Conservation (phyloP, 2,888 invertebrate species). For the Branchinecta sandiegonensis region DNA sequence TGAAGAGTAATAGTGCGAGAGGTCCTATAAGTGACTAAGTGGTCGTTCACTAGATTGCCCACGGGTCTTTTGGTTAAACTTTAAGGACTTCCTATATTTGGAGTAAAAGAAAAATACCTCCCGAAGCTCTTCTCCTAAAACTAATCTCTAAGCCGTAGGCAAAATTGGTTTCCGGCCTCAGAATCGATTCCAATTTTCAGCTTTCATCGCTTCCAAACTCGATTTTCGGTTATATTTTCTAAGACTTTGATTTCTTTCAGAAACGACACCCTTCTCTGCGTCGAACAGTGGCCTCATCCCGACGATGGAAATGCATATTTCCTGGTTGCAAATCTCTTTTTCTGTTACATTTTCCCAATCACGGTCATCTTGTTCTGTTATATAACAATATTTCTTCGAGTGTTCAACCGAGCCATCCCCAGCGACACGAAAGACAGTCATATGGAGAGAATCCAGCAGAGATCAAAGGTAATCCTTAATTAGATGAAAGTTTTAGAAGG, state of each 20-base stretch:
- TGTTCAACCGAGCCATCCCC: constrained; percentile 36
- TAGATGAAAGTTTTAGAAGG: too few relatives aligned
- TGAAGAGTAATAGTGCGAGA: too few relatives aligned
- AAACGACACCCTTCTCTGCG: constrained; percentile 30
- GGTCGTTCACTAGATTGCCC: too few relatives aligned
- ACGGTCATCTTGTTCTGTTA: constrained; percentile 41
- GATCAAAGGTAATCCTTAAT: constrained; percentile 54
- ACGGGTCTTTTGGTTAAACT: too few relatives aligned
- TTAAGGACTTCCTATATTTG: too few relatives aligned
- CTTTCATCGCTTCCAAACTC: too few relatives aligned
- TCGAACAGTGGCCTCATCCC: constrained; percentile 38
- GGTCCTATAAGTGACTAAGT: too few relatives aligned
- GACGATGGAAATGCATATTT: constrained; percentile 39
- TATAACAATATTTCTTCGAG: constrained; percentile 39
- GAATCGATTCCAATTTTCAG: too few relatives aligned
- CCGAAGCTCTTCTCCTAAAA: too few relatives aligned
- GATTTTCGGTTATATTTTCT: background rate
- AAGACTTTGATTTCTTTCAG: background rate
- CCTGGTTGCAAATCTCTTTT: constrained; percentile 39
- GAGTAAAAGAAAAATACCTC: too few relatives aligned
- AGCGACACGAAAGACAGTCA: constrained; percentile 43
- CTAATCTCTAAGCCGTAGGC: too few relatives aligned
- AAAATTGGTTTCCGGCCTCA: too few relatives aligned
- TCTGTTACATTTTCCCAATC: constrained; percentile 42
- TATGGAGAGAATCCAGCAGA: constrained; percentile 82